These are phyloP conservation scores for Pseudorhiza aurosa DNA, from an alignment of 30 jellyfish, hydroid and myxozoan genomes.

Conservation along the genomic window DNA sequence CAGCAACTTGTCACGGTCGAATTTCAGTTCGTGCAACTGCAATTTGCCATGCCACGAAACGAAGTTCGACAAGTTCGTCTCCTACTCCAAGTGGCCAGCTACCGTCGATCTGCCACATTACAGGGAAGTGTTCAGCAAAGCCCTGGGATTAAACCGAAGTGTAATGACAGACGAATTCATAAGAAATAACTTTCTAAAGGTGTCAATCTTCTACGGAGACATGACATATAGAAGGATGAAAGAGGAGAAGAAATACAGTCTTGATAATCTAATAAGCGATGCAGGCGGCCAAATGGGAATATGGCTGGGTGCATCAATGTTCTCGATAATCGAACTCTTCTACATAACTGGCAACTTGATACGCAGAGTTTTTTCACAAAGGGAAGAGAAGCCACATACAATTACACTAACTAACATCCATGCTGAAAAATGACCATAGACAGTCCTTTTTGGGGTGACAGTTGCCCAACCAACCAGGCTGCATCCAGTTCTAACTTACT, in stretches of 20 bases:
- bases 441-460: no score
- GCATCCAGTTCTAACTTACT: no score
- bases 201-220: slow-evolving; percentile 8
- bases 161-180: slow-evolving; percentile 37
- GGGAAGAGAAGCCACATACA: not conserved
- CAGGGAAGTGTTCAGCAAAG: slow-evolving; percentile 25
- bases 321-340: slow-evolving; percentile 37
- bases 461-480: no score
- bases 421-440: not conserved
- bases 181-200: slow-evolving; percentile 36
- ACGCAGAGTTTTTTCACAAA: slow-evolving; percentile 1
- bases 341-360: not conserved
- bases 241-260: slow-evolving; percentile 22
- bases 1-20: not conserved
- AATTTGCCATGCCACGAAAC: slow-evolving; percentile 46
- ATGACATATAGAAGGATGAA: slow-evolving; percentile 19
- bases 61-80: slow-evolving; percentile 15
- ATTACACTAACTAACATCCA: slow-evolving; percentile 1
- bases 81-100: slow-evolving; percentile 69
- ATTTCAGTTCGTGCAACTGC: slow-evolving; percentile 42
- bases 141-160: slow-evolving; percentile 19
- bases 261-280: slow-evolving; percentile 24
- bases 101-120: slow-evolving; percentile 24
- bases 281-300: slow-evolving; percentile 74
- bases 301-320: slow-evolving; percentile 72